phyloP scores from a whole-genome alignment of 2,888 invertebrate species.

The Gordius sp. region DNA sequence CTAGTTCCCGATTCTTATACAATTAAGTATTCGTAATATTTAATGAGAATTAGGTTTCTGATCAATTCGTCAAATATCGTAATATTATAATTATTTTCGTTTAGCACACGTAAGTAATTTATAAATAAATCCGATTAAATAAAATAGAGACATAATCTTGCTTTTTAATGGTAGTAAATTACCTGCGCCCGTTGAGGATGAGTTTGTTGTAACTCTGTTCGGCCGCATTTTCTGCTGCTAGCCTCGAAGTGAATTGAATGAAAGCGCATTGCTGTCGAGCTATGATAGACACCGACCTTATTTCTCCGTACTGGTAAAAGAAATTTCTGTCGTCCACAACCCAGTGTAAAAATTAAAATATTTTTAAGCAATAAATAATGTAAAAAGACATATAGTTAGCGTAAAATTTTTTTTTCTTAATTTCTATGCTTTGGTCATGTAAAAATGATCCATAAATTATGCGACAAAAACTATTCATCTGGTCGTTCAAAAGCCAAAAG shows the following conservation, averaged over 20 bases:
- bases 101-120: no score
- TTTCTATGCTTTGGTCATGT: background rate
- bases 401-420: slow-evolving; percentile 4
- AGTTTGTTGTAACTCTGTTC: slow-evolving; percentile 83
- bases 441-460: no score
- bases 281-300: slow-evolving; percentile 66
- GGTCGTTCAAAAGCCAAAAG: no score
- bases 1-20: no score
- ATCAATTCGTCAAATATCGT: no score
- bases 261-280: slow-evolving; percentile 73
- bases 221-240: slow-evolving; percentile 68
- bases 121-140: slow-evolving; percentile 33
- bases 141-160: slow-evolving; percentile 30
- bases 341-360: background rate
- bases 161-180: slow-evolving; percentile 19
- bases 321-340: slow-evolving; percentile 46
- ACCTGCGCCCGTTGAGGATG: slow-evolving; percentile 36
- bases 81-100: no score
- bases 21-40: no score
- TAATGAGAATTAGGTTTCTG: no score
- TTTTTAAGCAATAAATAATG: slow-evolving; percentile 13
- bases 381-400: no score
- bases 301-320: slow-evolving; percentile 95
- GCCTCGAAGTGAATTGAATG: slow-evolving; percentile 68
- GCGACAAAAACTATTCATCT: no score